phyloP scores from a whole-genome alignment of 1,140 invertebrate genomes.

The Leptinotarsa defecta region DNA sequence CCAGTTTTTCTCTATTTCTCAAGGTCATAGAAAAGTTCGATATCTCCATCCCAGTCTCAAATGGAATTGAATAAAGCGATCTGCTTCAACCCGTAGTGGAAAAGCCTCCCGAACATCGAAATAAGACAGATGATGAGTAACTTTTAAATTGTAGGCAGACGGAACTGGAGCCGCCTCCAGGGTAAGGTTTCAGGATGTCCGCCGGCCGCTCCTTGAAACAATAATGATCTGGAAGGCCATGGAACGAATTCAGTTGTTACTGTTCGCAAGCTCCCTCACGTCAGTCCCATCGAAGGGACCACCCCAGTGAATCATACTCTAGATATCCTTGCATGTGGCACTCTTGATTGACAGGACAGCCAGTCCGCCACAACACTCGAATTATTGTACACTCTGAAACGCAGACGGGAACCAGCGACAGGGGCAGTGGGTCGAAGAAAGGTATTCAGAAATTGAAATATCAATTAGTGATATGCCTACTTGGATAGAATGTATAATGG shows the following conservation, averaged over 20 bases:
- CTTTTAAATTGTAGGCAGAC: neutral
- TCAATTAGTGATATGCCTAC: no score
- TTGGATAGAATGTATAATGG: no score
- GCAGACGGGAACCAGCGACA: neutral
- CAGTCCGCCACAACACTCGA: constrained; percentile 4
- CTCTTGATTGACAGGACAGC: constrained; percentile 1
- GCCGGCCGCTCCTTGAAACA: neutral
- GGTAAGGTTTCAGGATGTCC: neutral
- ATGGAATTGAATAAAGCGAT: no score
- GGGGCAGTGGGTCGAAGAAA: no score
- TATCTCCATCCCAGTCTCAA: no score
- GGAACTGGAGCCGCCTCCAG: neutral
- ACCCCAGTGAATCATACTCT: neutral
- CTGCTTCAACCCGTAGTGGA: no score
- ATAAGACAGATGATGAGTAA: neutral
- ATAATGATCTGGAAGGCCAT: neutral
- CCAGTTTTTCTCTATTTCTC: no score
- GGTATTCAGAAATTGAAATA: no score
- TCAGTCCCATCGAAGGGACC: neutral
- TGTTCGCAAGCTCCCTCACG: neutral
- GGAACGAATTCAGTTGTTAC: neutral
- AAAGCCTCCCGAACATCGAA: no score
- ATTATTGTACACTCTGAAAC: neutral
- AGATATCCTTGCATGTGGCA: constrained; percentile 1
- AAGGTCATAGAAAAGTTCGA: no score